Conservation (phyloP, 2,888 invertebrate species). For the Synergus umbraculus region DNA sequence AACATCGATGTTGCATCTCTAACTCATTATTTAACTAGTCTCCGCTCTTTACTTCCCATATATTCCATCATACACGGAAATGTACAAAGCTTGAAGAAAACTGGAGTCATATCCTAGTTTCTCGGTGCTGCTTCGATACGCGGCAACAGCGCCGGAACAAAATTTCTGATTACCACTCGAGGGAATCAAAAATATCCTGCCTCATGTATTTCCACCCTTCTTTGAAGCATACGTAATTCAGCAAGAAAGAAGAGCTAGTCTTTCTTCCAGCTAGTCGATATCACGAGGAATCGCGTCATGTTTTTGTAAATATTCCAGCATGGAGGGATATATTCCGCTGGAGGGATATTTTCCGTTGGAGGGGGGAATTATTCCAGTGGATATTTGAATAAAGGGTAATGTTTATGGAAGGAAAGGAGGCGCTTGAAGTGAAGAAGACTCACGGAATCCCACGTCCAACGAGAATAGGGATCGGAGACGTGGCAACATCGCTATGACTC, state of each 20-base stretch:
- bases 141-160: neutral
- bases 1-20: no score
- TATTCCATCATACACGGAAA: neutral
- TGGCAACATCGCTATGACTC: conserved; percentile 77
- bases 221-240: conserved; percentile 14
- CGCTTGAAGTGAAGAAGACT: conserved; percentile 29
- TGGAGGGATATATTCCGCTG: neutral
- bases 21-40: neutral
- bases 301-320: neutral
- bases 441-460: conserved; percentile 42
- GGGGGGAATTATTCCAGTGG: neutral
- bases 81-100: neutral
- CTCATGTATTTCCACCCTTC: neutral
- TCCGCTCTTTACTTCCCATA: neutral
- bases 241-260: neutral
- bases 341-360: neutral
- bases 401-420: conserved; percentile 9
- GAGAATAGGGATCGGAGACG: conserved; percentile 59
- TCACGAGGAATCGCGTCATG: neutral
- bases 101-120: neutral
- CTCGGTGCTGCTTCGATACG: neutral
- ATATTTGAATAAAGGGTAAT: conserved; percentile 34
- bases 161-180: conserved; percentile 12
- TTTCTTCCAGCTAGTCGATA: neutral
- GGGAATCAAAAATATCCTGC: conserved; percentile 24